Conservation (phyloP, 1,140 invertebrate genomes). For the Aphidius gifuensis region DNA sequence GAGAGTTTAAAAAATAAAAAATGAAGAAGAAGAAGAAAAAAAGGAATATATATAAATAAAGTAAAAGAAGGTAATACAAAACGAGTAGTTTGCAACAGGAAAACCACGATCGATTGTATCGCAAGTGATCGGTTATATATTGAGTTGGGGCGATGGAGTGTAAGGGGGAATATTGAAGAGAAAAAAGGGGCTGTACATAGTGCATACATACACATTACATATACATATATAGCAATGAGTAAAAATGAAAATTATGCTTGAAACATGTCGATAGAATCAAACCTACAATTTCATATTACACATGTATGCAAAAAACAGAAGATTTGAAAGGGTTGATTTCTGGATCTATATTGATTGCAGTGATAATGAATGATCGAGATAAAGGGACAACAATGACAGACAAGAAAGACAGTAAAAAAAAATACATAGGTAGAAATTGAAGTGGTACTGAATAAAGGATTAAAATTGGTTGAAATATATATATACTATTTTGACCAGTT, state of each 20-base stretch:
- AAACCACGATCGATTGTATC: conserved; percentile 22
- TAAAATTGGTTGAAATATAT: conserved; percentile 24
- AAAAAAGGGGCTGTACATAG: no score
- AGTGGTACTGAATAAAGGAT: conserved; percentile 4
- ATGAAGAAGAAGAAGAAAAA: not conserved
- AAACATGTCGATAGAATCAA: no score
- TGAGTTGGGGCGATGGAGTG: not conserved
- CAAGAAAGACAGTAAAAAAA: conserved; percentile 2
- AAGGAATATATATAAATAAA: not conserved
- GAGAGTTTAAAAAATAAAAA: not conserved
- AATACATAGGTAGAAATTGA: conserved; percentile 4
- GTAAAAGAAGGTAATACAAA: not conserved
- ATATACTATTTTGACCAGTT: conserved; percentile 9
- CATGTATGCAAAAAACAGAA: no score
- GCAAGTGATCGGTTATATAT: conserved; percentile 14
- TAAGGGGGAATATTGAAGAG: not conserved
- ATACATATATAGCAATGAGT: not conserved
- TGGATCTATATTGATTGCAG: conserved; percentile 8
- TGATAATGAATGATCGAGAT: conserved; percentile 1
- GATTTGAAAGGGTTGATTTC: not conserved
- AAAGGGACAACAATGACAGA: not conserved
- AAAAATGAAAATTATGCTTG: conserved; percentile 6
- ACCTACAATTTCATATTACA: not conserved
- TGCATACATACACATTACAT: no score
- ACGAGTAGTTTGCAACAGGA: conserved; percentile 7